Conservation (phyloP, 1,140 invertebrate genomes). For the Heterodera carotae region DNA sequence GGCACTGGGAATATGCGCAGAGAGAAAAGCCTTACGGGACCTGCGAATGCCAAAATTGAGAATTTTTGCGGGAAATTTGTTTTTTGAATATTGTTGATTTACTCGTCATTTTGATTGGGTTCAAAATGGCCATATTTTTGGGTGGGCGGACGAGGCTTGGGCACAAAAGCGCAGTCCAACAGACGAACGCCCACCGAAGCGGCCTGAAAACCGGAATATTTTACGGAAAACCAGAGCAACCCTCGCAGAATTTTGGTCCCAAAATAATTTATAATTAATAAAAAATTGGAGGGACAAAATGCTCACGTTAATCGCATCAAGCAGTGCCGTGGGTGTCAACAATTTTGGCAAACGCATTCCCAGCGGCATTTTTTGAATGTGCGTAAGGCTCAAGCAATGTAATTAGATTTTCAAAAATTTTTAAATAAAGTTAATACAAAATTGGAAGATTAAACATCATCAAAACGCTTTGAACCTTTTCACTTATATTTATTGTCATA, state of each 20-base stretch:
- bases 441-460: no score
- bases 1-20: conserved; percentile 49
- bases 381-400: not conserved
- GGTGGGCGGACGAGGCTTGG: not conserved
- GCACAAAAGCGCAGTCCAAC: conserved; percentile 11
- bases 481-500: no score
- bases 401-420: not conserved
- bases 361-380: not conserved
- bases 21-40: conserved; percentile 24
- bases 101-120: not conserved
- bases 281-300: not conserved
- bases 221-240: no score
- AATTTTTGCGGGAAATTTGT: not conserved
- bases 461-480: no score
- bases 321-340: not conserved
- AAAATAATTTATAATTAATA: no score
- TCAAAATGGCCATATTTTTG: conserved; percentile 17
- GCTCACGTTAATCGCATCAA: not conserved
- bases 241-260: no score
- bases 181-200: not conserved
- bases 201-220: no score
- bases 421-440: not conserved
- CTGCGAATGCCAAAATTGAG: not conserved
- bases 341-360: not conserved
- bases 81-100: not conserved